These are phyloP conservation scores for Drosophila mercatorum DNA, from an alignment of 2,888 invertebrate species.

Conservation along the genomic window DNA sequence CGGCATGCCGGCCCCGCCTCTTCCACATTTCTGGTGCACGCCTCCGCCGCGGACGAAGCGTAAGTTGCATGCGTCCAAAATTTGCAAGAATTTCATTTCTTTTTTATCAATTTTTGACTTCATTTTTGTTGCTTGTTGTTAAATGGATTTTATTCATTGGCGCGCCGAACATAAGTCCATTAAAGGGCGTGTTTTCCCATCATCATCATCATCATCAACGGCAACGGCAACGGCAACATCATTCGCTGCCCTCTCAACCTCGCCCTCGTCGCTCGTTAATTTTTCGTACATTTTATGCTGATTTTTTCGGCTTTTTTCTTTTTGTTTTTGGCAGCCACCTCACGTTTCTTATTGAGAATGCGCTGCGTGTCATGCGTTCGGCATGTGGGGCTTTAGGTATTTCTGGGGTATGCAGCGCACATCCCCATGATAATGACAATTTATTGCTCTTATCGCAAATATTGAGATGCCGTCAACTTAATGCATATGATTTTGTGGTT, in stretches of 20 bases:
- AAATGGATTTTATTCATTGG: conserved; percentile 21
- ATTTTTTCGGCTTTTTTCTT: conserved; percentile 47
- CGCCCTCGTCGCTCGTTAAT: conserved; percentile 66
- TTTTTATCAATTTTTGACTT: background rate
- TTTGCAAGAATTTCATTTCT: background rate
- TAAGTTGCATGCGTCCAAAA: conserved; percentile 66
- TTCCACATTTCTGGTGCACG: conserved; percentile 63
- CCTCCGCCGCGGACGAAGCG: conserved; percentile 84
- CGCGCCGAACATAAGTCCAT: conserved; percentile 50
- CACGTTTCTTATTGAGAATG: conserved; percentile 38
- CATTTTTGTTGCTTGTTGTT: no score
- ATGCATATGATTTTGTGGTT: background rate
- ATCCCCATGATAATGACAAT: no score
- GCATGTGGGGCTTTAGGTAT: conserved; percentile 37
- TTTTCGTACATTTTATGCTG: conserved; percentile 72
- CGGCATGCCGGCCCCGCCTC: conserved; percentile 63
- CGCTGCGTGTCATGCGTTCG: conserved; percentile 37
- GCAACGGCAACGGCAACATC: background rate
- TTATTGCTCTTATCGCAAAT: no score
- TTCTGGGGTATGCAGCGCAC: conserved; percentile 12
- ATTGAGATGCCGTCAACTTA: background rate
- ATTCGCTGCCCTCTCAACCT: conserved; percentile 2
- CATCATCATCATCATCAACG: conserved; percentile 21
- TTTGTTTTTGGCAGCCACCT: conserved; percentile 52
- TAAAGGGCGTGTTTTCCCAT: conserved; percentile 63